Percentiles rank a stretch among this genome's conserved stretches.
phyloP scores from a whole-genome alignment of 2,113 vertebrate genomes.

The Mesocricetus auratus region DNA sequence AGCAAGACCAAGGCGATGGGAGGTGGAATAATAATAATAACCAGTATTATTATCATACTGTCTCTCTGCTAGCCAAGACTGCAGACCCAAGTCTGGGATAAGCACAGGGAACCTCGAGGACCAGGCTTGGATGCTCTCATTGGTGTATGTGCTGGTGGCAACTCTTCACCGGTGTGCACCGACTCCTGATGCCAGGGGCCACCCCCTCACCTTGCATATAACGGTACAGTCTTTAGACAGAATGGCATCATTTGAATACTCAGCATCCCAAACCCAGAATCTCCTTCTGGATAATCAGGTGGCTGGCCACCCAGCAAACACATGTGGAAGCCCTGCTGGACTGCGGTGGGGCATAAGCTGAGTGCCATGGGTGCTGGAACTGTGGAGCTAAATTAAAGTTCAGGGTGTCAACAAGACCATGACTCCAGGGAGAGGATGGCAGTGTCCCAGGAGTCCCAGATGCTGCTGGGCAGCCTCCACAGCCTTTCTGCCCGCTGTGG shows the following conservation, averaged over 20 bases:
- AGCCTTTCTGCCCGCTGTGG: fast-evolving
- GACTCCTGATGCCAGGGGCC: fast-evolving
- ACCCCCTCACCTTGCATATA: fast-evolving
- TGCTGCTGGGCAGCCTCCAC: fast-evolving
- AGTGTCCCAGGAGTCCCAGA: background rate
- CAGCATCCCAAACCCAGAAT: fast-evolving
- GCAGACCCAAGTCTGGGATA: too few species aligned
- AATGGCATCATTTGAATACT: background rate
- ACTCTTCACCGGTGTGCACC: fast-evolving
- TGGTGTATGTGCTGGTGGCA: fast-evolving
- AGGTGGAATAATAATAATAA: fast-evolving
- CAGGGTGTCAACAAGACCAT: fast-evolving
- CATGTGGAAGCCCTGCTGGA: fast-evolving
- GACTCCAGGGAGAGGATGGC: background rate
- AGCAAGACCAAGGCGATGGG: background rate
- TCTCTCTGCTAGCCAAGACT: background rate
- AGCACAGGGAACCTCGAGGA: background rate
- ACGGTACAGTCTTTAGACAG: background rate
- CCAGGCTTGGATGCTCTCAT: fast-evolving
- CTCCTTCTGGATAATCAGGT: background rate
- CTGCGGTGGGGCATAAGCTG: too few species aligned
- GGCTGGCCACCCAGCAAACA: background rate
- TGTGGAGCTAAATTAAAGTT: too few species aligned
- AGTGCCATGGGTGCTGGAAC: fast-evolving
- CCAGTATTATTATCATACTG: too few species aligned